Percentiles rank a stretch among this genome's conserved stretches.
Evolutionary conservation across 2,888 invertebrate genomes (phyloP).

Genomic region (Sinelater perroti): DNA sequence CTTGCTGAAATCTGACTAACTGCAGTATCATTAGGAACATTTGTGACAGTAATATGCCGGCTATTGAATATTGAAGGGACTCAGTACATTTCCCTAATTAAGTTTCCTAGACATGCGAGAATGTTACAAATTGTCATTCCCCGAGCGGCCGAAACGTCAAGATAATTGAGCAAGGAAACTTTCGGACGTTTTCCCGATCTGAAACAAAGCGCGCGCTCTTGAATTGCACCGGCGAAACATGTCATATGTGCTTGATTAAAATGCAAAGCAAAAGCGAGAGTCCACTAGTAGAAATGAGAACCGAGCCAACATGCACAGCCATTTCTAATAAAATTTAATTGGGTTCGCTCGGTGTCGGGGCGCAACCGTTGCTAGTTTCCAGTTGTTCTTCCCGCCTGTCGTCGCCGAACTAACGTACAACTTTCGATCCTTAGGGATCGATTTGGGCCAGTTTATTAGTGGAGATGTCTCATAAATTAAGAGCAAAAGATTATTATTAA

Average conservation of each 20-base stretch:
- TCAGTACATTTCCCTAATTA: constrained; percentile 29
- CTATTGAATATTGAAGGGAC: constrained; percentile 27
- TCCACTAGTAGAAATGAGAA: constrained; percentile 21
- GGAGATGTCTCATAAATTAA: constrained; percentile 25
- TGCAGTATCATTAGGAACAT: constrained; percentile 27
- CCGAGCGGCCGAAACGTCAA: constrained; percentile 6
- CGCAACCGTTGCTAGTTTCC: constrained; percentile 23
- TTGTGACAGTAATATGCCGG: constrained; percentile 28
- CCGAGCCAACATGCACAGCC: constrained; percentile 29
- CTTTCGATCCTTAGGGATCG: constrained; percentile 21
- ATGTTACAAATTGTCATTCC: constrained; percentile 14
- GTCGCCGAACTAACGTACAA: constrained; percentile 18
- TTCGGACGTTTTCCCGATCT: not conserved
- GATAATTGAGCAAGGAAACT: constrained; percentile 11
- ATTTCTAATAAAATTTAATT: constrained; percentile 35
- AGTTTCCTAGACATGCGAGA: constrained; percentile 23
- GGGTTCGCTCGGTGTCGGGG: constrained; percentile 29
- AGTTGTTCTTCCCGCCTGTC: constrained; percentile 25
- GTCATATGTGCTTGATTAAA: constrained; percentile 32
- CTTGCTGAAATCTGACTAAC: constrained; percentile 18
- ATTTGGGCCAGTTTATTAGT: constrained; percentile 21
- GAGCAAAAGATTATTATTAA: constrained; percentile 4
- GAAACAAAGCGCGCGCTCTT: constrained; percentile 13
- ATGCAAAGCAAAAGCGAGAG: constrained; percentile 19
- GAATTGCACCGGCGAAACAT: constrained; percentile 22